phyloP scores from a whole-genome alignment of 35 echinoderm and acorn worm species.

The Strongylocentrotus purpuratus region DNA sequence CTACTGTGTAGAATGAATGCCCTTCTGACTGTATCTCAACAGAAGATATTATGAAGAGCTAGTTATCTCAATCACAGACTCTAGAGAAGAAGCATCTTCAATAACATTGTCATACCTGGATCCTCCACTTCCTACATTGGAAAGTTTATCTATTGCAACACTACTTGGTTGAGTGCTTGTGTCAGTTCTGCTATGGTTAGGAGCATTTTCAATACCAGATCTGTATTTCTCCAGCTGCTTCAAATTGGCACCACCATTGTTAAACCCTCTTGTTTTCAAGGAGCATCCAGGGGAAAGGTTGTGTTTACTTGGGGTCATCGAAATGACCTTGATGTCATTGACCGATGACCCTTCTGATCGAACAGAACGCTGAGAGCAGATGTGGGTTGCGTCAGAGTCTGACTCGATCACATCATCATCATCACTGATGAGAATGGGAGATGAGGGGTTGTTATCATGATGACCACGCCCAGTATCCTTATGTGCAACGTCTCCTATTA shows the following conservation, averaged over 20 bases:
- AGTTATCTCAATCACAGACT: slow-evolving; percentile 3
- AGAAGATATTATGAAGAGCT: background rate
- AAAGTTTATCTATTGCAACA: background rate
- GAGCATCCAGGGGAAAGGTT: background rate
- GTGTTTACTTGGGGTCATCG: background rate
- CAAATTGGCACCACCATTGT: background rate
- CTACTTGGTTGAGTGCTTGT: background rate
- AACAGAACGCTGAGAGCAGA: background rate
- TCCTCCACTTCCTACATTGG: background rate
- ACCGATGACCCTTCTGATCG: background rate
- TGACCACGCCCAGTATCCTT: too few species aligned
- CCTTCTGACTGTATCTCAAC: too few species aligned
- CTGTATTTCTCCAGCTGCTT: background rate
- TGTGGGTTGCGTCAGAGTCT: slow-evolving; percentile 20
- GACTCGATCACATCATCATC: background rate
- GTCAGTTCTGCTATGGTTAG: background rate
- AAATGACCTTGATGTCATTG: slow-evolving; percentile 1
- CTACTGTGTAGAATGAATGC: too few species aligned
- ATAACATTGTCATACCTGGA: background rate
- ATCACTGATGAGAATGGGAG: slow-evolving; percentile 1
- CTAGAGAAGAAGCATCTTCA: background rate
- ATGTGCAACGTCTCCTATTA: background rate
- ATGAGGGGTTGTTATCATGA: background rate
- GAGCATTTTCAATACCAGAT: background rate
- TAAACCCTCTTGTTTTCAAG: background rate